phyloP scores from a whole-genome alignment of 2,888 invertebrate species.

The Callimorpha dominula region DNA sequence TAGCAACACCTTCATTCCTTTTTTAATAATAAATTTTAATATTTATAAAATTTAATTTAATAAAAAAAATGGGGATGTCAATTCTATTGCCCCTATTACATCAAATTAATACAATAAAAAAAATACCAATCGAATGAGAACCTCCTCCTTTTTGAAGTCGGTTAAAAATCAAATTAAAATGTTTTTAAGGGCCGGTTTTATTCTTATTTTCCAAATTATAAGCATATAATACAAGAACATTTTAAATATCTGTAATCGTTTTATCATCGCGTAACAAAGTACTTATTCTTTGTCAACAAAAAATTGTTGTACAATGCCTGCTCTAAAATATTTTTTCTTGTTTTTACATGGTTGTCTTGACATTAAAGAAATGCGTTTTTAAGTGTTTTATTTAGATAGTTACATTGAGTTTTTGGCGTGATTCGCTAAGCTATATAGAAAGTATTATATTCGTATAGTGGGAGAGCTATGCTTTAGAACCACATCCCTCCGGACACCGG shows the following conservation, averaged over 20 bases:
- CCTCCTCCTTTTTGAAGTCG: too few relatives aligned
- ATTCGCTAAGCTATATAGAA: not conserved
- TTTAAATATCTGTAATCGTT: not conserved
- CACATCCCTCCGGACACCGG: too few relatives aligned
- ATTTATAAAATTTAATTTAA: too few relatives aligned
- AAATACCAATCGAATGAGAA: too few relatives aligned
- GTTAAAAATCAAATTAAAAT: too few relatives aligned
- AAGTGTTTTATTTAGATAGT: not conserved
- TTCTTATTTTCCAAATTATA: not conserved
- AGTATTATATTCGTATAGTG: not conserved
- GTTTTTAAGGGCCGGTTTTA: not conserved
- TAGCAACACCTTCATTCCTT: too few relatives aligned
- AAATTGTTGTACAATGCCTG: constrained; percentile 1
- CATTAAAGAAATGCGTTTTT: constrained; percentile 1
- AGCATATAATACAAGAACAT: not conserved
- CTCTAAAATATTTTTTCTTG: not conserved
- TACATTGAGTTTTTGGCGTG: not conserved
- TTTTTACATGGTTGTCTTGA: not conserved
- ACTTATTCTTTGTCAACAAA: not conserved
- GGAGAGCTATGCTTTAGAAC: too few relatives aligned
- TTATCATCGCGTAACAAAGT: not conserved
- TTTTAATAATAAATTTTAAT: too few relatives aligned
- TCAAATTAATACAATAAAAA: too few relatives aligned
- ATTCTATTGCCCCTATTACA: too few relatives aligned
- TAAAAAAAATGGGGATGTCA: too few relatives aligned